Conservation (phyloP, 2,888 invertebrate species). For the Drosophila emarginata region DNA sequence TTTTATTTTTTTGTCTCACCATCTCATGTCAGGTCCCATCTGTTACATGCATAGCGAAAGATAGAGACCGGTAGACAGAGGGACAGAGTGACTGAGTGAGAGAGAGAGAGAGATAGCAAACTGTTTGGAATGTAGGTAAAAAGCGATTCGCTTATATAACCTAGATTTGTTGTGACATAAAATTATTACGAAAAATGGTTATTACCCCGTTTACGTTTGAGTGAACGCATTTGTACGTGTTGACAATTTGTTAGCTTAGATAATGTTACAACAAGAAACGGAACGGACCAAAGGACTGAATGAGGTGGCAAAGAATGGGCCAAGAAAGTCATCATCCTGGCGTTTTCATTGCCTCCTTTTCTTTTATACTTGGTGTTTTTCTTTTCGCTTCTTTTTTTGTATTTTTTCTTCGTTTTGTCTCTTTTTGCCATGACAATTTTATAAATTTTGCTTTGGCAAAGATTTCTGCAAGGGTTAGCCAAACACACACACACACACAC, state of each 20-base stretch:
- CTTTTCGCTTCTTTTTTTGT: conserved; percentile 4
- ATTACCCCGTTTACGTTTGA: conserved; percentile 81
- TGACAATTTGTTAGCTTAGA: conserved; percentile 80
- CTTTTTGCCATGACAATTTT: conserved; percentile 58
- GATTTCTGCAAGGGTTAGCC: conserved; percentile 68
- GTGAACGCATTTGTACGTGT: conserved; percentile 81
- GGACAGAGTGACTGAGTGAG: background rate
- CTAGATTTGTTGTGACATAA: conserved; percentile 80
- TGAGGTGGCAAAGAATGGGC: background rate
- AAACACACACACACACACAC: conserved; percentile 29
- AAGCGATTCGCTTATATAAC: conserved; percentile 55
- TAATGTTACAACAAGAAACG: conserved; percentile 60
- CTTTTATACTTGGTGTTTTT: conserved; percentile 1
- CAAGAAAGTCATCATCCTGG: conserved; percentile 56
- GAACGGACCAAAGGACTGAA: conserved; percentile 22
- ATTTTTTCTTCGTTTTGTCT: conserved; percentile 9
- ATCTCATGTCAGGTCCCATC: conserved; percentile 28
- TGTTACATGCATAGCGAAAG: conserved; percentile 18
- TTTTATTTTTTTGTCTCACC: background rate
- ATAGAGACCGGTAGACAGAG: background rate
- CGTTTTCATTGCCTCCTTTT: conserved; percentile 27
- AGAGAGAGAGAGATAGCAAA: background rate
- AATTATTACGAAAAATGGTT: conserved; percentile 80
- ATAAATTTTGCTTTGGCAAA: conserved; percentile 57
- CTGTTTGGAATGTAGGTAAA: conserved; percentile 27